Evolutionary conservation across 1,140 invertebrate species (phyloP).

Genomic region (Nylanderia fulva): DNA sequence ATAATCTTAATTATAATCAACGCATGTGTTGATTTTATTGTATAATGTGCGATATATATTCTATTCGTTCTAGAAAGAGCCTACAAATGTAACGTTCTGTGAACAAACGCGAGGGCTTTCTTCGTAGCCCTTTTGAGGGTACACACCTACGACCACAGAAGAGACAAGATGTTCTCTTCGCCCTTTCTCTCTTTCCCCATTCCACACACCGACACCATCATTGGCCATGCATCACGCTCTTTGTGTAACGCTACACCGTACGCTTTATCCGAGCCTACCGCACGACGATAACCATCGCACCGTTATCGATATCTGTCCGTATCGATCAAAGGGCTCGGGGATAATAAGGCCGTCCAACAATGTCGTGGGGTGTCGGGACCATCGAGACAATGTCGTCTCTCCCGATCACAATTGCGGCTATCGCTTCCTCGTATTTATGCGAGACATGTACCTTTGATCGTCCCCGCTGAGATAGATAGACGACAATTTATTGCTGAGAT

Average conservation of each 20-base stretch:
- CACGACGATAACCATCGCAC: constrained; percentile 71
- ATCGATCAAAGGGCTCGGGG: constrained; percentile 70
- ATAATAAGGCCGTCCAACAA: constrained; percentile 70
- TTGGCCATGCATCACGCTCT: constrained; percentile 69
- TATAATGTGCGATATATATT: background rate
- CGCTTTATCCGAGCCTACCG: constrained; percentile 70
- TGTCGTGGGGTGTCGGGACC: constrained; percentile 61
- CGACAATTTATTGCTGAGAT: constrained; percentile 34
- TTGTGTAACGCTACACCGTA: constrained; percentile 73
- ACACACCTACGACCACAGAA: constrained; percentile 46
- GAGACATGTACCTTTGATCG: constrained; percentile 36
- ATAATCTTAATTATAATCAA: background rate
- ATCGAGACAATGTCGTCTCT: constrained; percentile 52
- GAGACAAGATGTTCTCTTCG: constrained; percentile 51
- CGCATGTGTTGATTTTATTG: background rate
- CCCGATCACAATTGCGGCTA: constrained; percentile 56
- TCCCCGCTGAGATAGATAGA: constrained; percentile 24
- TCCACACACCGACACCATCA: constrained; percentile 37
- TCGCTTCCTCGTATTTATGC: constrained; percentile 51
- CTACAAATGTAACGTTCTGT: constrained; percentile 14
- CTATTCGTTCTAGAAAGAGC: background rate
- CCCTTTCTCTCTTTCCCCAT: constrained; percentile 49
- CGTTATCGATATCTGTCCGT: constrained; percentile 74
- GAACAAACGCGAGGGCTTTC: constrained; percentile 27
- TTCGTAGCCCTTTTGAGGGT: constrained; percentile 40